These are phyloP conservation scores for Gisinianus flammeolus DNA, from an alignment of 2,888 invertebrate species.

Conservation along the genomic window DNA sequence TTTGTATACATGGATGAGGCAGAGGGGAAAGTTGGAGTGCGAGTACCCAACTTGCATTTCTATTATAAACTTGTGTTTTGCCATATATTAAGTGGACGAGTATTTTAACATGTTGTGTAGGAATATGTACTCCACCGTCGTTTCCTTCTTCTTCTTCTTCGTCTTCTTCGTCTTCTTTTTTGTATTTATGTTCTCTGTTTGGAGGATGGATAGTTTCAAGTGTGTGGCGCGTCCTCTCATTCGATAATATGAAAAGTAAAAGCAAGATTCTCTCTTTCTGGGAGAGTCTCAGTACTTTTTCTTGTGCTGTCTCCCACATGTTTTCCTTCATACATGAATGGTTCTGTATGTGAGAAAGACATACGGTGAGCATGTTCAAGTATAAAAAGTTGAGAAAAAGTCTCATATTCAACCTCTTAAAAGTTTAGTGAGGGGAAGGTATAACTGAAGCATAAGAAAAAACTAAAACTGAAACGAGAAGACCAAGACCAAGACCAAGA, in stretches of 20 bases:
- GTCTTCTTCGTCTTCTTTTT: background rate
- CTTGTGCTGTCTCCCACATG: background rate
- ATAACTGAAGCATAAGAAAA: background rate
- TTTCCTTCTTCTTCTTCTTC: background rate
- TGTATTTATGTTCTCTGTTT: too few relatives aligned
- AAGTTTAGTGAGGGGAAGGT: conserved; percentile 5
- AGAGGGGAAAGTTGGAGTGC: background rate
- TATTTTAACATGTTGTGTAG: too few relatives aligned
- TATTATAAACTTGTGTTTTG: conserved; percentile 1
- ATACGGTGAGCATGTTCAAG: background rate
- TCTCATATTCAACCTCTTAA: conserved; percentile 19
- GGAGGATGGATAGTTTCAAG: too few relatives aligned
- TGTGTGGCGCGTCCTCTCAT: too few relatives aligned
- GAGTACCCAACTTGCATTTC: conserved; percentile 8
- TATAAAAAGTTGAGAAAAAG: conserved; percentile 8
- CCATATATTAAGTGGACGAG: too few relatives aligned
- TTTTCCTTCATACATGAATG: background rate
- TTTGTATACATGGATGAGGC: too few relatives aligned
- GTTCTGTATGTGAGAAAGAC: background rate
- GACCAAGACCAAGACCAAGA: background rate
- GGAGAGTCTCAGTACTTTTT: too few relatives aligned
- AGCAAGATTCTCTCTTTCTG: too few relatives aligned
- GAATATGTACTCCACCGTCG: background rate
- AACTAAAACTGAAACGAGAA: background rate
- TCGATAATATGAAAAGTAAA: too few relatives aligned